phyloP scores from a whole-genome alignment of 2,113 vertebrate genomes.

The Xiphias gladius region DNA sequence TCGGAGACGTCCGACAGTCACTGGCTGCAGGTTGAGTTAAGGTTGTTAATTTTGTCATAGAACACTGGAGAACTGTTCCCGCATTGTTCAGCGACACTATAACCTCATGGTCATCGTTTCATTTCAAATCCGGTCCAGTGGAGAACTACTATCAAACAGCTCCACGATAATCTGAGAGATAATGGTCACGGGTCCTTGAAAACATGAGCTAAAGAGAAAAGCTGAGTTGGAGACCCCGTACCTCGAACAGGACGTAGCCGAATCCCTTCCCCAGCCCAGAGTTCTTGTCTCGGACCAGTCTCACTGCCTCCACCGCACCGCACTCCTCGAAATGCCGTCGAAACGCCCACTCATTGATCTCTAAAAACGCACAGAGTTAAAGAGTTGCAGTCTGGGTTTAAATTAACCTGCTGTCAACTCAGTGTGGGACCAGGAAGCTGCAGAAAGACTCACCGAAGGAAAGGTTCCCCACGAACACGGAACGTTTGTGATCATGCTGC shows the following conservation, averaged over 20 bases:
- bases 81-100: no score
- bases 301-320: constrained; percentile 86
- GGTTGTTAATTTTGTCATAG: no score
- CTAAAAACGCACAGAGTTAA: constrained; percentile 70
- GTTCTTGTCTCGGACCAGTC: constrained; percentile 89
- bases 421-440: not conserved
- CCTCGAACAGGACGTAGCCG: constrained; percentile 94
- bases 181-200: not conserved
- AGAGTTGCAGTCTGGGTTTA: not conserved
- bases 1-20: no score
- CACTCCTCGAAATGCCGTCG: constrained; percentile 90
- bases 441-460: constrained; percentile 89
- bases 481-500: constrained; percentile 92
- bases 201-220: not conserved
- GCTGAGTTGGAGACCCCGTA: constrained; percentile 37
- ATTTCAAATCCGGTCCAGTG: no score
- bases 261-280: constrained; percentile 94
- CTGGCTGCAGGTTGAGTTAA: no score
- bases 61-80: no score
- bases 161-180: no score
- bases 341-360: constrained; percentile 84
- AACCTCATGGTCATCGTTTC: no score
- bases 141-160: no score
- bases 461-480: constrained; percentile 94
- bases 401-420: not conserved